Evolutionary conservation across 2,797 vertebrate genomes (phyloP), one percentile per base, ranked within the genome.

Genomic region (Anguilla pacifica): DNA sequence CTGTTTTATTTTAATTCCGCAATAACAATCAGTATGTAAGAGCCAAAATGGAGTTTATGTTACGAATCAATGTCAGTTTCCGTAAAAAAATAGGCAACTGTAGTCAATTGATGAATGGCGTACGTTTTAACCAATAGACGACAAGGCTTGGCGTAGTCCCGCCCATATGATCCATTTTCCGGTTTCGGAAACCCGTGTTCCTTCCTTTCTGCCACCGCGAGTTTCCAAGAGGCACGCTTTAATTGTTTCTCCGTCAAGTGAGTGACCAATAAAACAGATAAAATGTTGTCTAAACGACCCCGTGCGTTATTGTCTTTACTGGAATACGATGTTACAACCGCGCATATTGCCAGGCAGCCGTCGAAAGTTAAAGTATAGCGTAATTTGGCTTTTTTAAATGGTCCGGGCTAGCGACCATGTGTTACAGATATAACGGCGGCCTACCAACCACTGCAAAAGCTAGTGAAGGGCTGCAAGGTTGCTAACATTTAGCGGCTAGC

Each of bases 191-290:
- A 13, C 0, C 0, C 39, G 59, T 83, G 89, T 92, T 91, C 11
- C 91, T 94, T 96, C 95, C 94, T 96, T 95, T 96, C 94, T 91
- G 91, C 87, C 91, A 86, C 89, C 72, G 91, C 91, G 91, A 92
- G 86, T 89, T 85, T 90, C 82, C 53, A 0, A 95, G 90, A 92
- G 92, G 92, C 95, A 95, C 95, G 94, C 93, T 92, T 82, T 90
- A 89, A 83, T 67, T 91, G 35, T 0, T 79, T 70, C 87, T 90
- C 89, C 88, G 89, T 87, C 90, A 96, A 95, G 95, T 96, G 91
- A 96, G 95, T 95, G 31, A 9, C 15, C 53, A 84, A 84, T 90
- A 90, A 86, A 86, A 15, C 1, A 43, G 3, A 59, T 91, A 83
- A 5, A 22, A 28, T 1, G 10, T 57, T 59, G 22, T 64, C 28